A percentile compares a stretch with the other conserved stretches of the same genome.
phyloP scores from a whole-genome alignment of 2,113 vertebrate species.

The Campylorhamphus procurvoides region DNA sequence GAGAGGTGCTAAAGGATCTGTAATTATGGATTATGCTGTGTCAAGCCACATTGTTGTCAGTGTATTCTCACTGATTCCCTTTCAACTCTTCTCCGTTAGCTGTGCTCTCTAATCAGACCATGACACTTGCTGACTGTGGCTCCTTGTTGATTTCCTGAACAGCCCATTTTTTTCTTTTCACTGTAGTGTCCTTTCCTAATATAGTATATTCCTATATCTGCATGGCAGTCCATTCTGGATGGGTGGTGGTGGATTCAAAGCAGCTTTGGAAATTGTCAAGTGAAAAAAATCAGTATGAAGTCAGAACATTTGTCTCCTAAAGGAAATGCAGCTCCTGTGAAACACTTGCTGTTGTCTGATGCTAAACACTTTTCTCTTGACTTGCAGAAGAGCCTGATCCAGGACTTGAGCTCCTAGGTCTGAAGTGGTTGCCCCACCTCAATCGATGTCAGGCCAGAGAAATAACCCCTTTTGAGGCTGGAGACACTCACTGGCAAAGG shows the following conservation, averaged over 20 bases:
- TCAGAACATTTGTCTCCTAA: not conserved
- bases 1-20: constrained; percentile 6
- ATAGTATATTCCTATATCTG: not conserved
- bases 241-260: not conserved
- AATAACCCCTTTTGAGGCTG: constrained; percentile 72
- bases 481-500: constrained; percentile 53
- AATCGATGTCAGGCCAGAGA: constrained; percentile 73
- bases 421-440: constrained; percentile 76
- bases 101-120: constrained; percentile 1
- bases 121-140: not conserved
- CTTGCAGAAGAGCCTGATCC: constrained; percentile 6
- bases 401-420: constrained; percentile 69
- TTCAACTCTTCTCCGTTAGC: not conserved
- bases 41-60: not conserved
- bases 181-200: not conserved
- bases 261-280: not conserved
- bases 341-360: not conserved
- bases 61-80: not conserved
- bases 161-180: not conserved
- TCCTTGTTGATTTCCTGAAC: constrained; percentile 12
- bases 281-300: not conserved
- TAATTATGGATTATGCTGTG: constrained; percentile 2
- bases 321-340: not conserved
- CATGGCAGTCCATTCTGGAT: not conserved
- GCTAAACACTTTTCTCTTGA: not conserved